Base-by-base conservation (phyloP, 2,113 vertebrate species). In the Pollachius pollachius region DNA sequence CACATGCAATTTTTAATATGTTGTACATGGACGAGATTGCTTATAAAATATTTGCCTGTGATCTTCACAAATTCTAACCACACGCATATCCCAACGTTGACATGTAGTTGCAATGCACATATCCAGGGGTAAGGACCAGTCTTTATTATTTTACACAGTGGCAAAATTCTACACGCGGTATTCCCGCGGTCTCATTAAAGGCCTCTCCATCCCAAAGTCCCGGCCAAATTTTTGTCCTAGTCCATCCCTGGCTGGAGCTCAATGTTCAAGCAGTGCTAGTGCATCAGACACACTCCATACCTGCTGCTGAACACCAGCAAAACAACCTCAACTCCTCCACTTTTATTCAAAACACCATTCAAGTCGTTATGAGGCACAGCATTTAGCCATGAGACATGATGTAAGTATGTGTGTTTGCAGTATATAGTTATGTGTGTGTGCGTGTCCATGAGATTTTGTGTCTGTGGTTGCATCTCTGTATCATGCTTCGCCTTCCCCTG, bases 261-360 rank as follows among this genome's bases (percentile, higher is more conserved):
- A 80, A 69, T 75, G 70, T 71, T 78, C 74, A 85, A 81, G 83
- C 84, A 83, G n/a, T 34, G 73, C 62, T 1, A 13, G 75, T 1
- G 37, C 59, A 72, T 71, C 70, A 64, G 16, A 63, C 67, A 75
- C 17, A 27, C 3, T 5, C 78, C 12, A 9, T 80, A 85, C 74
- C 81, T 76, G 73, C 70, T 76, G 16, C 2, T 77, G 68, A 64
- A 75, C 81, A 87, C 6, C 69, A 83, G 80, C 83, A 68, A 71
- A 88, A 77, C 71, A 60, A 84, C 83, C 81, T 88, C 82, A 7
- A 9, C 41, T 48, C 41, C 37, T 41, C 37, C 37, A 71, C 82
- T 62, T 70, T 8, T 62, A 66, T 69, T 63, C 79, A 57, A 37
- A 69, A 72, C 75, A 85, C 81, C 78, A 78, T 84, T 87, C 76